Base-by-base conservation (phyloP, 2,797 vertebrate genomes). In the Hemibagrus guttatus region DNA sequence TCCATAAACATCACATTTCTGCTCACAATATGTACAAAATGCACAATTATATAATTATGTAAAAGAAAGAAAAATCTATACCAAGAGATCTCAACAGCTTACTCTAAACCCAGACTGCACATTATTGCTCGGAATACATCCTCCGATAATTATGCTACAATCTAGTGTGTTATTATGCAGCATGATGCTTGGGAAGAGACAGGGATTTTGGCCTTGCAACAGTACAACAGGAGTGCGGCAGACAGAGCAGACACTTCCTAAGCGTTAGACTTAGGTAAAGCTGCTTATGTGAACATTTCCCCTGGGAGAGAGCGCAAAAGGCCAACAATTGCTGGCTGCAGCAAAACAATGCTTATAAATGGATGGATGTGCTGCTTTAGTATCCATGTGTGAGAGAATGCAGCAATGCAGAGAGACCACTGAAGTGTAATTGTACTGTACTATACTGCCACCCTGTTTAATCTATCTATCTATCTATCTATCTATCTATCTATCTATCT, bases 191-290 rank as follows among this genome's bases (percentile, higher is more conserved):
- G 52, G 28, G 54, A 68, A 49, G 5, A 72, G 56, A 66, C 72
- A 49, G 26, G 46, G 39, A 61, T 61, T 75, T 49, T 75, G 71
- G 11, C 61, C 85, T 76, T 71, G 84, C 82, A 56, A 86, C 85
- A 76, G 42, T n/a, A 52, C 23, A 83, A 81, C 84, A 56, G n/a
- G 81, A 81, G 61, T 26, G 86, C 84, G 35, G 61, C 31, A 66
- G 54, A 85, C 87, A 87, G 89, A 87, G 81, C 78, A 87, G 85
- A 83, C 85, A 69, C 87, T 52, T 87, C 84, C 84, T 76, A 16
- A 89, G 88, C 79, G 80, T 91, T 87, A 90, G 84, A 91, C 86
- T 89, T 87, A 90, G 90, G 88, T 80, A 87, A 92, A 92, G 88
- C 92, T 86, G 90, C 89, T 93, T 90, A 90, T 89, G 72, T 78